Evolutionary conservation across 2,888 invertebrate species (phyloP).

Genomic region (Drosophila kokeensis): DNA sequence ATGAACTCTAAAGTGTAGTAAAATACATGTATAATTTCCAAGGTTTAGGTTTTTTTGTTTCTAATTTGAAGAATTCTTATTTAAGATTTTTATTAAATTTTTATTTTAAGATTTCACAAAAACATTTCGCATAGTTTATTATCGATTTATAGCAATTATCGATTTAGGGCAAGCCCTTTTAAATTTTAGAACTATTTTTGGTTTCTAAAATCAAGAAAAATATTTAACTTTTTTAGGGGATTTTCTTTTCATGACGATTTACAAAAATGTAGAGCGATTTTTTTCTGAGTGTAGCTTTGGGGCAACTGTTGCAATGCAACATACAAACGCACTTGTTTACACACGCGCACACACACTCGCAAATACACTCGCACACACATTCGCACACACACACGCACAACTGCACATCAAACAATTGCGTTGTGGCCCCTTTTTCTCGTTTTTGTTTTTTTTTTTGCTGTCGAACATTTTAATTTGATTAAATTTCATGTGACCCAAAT

Average conservation of each 20-base stretch:
- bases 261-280: neutral
- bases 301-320: slow-evolving; percentile 61
- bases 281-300: neutral
- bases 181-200: neutral
- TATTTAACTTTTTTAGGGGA: neutral
- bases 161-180: too few relatives aligned
- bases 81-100: neutral
- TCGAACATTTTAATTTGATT: slow-evolving; percentile 82
- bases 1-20: too few relatives aligned
- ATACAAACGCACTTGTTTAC: slow-evolving; percentile 22
- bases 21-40: neutral
- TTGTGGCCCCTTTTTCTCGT: slow-evolving; percentile 50
- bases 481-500: slow-evolving; percentile 82
- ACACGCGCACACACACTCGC: slow-evolving; percentile 19
- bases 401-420: slow-evolving; percentile 58
- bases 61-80: neutral
- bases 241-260: neutral
- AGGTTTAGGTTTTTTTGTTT: neutral
- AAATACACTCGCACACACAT: slow-evolving; percentile 21
- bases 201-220: neutral
- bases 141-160: too few relatives aligned
- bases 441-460: slow-evolving; percentile 42
- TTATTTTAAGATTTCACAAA: neutral
- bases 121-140: neutral
- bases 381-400: slow-evolving; percentile 31